phyloP scores from a whole-genome alignment of 2,113 vertebrate species.

The Engraulis encrasicolus region DNA sequence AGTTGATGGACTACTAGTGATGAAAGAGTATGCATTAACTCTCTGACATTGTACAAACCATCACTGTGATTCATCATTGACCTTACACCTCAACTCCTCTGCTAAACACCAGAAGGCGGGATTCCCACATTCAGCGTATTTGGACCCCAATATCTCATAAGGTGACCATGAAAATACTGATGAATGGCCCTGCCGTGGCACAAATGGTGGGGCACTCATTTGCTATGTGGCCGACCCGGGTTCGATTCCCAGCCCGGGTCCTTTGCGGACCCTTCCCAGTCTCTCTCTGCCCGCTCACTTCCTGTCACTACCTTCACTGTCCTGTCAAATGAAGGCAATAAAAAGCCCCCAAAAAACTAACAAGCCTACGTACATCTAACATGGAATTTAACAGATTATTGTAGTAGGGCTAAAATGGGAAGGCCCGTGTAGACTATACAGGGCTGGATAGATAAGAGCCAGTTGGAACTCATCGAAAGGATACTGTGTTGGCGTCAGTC shows the following conservation, averaged over 20 bases:
- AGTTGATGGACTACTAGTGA: neutral
- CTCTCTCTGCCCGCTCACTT: no score
- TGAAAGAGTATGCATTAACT: neutral
- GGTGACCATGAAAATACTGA: neutral
- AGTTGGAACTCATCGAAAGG: no score
- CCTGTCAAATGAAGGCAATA: no score
- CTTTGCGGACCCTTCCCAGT: no score
- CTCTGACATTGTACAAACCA: neutral
- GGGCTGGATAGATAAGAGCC: no score
- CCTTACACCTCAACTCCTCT: neutral
- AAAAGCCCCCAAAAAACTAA: neutral
- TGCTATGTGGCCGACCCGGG: no score
- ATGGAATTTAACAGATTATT: neutral
- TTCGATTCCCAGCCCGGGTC: no score
- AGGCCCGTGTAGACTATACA: no score
- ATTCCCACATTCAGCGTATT: neutral
- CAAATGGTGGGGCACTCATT: no score
- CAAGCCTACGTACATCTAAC: neutral
- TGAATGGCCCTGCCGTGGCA: no score
- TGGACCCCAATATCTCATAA: neutral
- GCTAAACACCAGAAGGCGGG: neutral
- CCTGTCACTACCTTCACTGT: no score
- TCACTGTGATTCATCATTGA: neutral
- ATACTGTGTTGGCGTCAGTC: neutral
- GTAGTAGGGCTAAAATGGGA: neutral